phyloP scores from a whole-genome alignment of 2,113 vertebrate species.

The Phylloscopus trochiloides region DNA sequence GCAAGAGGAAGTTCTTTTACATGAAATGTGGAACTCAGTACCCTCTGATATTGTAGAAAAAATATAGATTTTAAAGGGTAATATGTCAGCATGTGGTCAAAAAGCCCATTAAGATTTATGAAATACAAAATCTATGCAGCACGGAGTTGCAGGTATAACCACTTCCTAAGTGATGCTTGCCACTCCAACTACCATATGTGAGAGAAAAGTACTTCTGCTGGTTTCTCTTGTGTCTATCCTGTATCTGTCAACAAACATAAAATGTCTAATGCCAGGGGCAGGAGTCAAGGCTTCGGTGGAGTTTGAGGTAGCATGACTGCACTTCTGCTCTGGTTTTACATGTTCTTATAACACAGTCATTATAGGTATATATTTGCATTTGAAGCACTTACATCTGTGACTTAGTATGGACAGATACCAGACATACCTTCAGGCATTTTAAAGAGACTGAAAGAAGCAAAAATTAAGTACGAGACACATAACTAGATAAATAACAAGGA shows the following conservation, averaged over 20 bases:
- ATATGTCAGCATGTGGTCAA: not conserved
- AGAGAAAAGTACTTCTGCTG: not conserved
- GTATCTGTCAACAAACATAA: not conserved
- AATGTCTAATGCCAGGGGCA: not conserved
- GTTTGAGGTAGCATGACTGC: not conserved
- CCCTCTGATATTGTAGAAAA: not conserved
- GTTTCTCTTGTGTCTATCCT: not conserved
- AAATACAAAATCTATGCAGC: not conserved
- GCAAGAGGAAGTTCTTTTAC: not conserved
- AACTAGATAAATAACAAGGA: not conserved
- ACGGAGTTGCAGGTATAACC: not conserved
- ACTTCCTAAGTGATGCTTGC: not conserved
- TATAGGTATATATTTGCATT: not conserved
- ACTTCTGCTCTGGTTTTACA: not conserved
- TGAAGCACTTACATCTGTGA: not conserved
- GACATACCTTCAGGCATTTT: not conserved
- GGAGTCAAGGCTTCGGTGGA: not conserved
- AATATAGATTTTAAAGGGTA: not conserved
- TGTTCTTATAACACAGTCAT: not conserved
- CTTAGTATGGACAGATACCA: not conserved
- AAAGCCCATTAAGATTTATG: not conserved
- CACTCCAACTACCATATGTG: not conserved
- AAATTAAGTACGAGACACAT: not conserved
- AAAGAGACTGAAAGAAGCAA: not conserved
- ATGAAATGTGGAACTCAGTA: not conserved